Evolutionary conservation across 2,113 vertebrate genomes (phyloP).

Genomic region (Oncorhynchus kisutch): DNA sequence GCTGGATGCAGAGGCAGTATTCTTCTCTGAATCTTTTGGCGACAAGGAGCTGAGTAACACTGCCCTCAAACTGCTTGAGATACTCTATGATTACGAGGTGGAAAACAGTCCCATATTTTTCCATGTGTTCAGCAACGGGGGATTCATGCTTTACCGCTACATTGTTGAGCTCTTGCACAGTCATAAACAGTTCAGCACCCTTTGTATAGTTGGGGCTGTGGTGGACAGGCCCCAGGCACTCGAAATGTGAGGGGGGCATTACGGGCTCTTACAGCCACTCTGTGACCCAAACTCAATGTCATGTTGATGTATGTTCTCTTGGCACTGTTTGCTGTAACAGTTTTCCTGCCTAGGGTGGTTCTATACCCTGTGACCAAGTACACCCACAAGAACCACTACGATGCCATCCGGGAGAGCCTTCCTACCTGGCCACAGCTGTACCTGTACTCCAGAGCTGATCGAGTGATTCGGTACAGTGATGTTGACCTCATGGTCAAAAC

Average conservation of each 20-base stretch:
- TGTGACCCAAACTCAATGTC: constrained; percentile 70
- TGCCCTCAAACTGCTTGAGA: constrained; percentile 84
- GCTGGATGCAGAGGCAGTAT: constrained; percentile 90
- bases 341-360: constrained; percentile 76
- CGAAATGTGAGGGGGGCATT: constrained; percentile 82
- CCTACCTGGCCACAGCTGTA: constrained; percentile 90
- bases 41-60: constrained; percentile 82
- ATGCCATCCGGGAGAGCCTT: constrained; percentile 75
- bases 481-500: constrained; percentile 79
- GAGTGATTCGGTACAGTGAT: constrained; percentile 78
- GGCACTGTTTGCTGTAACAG: constrained; percentile 70
- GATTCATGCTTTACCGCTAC: constrained; percentile 95
- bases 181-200: constrained; percentile 74
- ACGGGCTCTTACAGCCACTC: constrained; percentile 77
- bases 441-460: constrained; percentile 86
- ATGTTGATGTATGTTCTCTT: constrained; percentile 75
- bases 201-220: constrained; percentile 82
- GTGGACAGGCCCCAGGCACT: constrained; percentile 91
- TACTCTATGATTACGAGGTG: constrained; percentile 87
- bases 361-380: constrained; percentile 85
- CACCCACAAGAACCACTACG: constrained; percentile 87
- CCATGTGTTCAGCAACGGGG: constrained; percentile 93
- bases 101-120: constrained; percentile 88
- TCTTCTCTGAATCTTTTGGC: constrained; percentile 89
- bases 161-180: constrained; percentile 79